phyloP scores from a whole-genome alignment of 2,113 vertebrate species.

The Nesoenas mayeri region DNA sequence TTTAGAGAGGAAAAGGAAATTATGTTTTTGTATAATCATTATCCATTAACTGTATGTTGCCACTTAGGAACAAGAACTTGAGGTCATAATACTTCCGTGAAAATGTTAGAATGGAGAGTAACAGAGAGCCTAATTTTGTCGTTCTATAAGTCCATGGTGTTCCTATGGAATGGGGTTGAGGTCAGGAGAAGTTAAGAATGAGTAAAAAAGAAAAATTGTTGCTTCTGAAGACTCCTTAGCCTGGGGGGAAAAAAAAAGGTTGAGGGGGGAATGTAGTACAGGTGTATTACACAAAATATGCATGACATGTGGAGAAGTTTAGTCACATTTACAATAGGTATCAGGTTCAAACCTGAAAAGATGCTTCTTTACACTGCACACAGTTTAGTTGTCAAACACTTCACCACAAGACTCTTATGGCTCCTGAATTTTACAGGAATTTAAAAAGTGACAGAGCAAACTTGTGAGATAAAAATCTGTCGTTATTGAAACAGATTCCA shows the following conservation, averaged over 20 bases:
- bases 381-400: not conserved
- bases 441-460: not conserved
- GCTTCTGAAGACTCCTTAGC: not conserved
- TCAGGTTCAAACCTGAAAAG: too few species aligned
- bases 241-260: too few species aligned
- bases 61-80: not conserved
- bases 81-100: not conserved
- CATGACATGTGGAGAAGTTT: too few species aligned
- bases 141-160: not conserved
- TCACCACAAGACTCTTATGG: accelerated
- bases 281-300: too few species aligned
- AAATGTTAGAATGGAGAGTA: not conserved
- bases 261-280: too few species aligned
- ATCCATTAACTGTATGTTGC: not conserved
- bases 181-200: not conserved
- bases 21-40: not conserved
- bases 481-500: not conserved
- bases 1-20: not conserved
- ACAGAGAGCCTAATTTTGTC: not conserved
- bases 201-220: not conserved
- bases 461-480: not conserved
- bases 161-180: not conserved
- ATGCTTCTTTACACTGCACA: too few species aligned
- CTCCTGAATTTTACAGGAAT: not conserved
- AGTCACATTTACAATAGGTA: too few species aligned